These are phyloP conservation scores for Acrocephalus scirpaceus DNA, from an alignment of 2,797 vertebrate species.

Conservation along the genomic window DNA sequence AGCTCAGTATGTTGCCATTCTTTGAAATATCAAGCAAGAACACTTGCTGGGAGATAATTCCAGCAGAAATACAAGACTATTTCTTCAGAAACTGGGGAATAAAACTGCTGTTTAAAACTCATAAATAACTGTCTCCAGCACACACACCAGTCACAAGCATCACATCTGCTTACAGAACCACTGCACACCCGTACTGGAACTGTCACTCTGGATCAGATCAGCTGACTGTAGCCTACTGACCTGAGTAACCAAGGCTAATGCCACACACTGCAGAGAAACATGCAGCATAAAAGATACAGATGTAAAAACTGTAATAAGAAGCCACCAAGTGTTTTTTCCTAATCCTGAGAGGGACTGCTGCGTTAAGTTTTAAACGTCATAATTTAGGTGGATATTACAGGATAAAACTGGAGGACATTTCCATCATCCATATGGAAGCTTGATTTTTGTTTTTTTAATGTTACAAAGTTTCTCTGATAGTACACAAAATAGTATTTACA, in stretches of 20 bases:
- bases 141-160: not conserved
- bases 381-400: not conserved
- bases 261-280: not conserved
- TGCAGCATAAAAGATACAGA: not conserved
- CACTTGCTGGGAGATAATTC: not conserved
- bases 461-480: not conserved
- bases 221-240: not conserved
- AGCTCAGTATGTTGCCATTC: not conserved
- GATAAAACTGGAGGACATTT: not conserved
- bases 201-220: not conserved
- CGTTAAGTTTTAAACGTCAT: not conserved
- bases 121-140: not conserved
- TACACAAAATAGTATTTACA: not conserved
- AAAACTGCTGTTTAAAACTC: not conserved
- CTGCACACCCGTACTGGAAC: not conserved
- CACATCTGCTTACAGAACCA: not conserved
- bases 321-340: not conserved
- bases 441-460: not conserved
- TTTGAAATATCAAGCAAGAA: constrained; percentile 25
- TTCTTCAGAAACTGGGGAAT: constrained; percentile 3
- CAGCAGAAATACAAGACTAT: not conserved
- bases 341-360: not conserved
- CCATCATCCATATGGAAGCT: not conserved
- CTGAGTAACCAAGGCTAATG: not conserved
- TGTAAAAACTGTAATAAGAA: not conserved